Evolutionary conservation across 2,888 invertebrate genomes (phyloP), one percentile per base, ranked within the genome.

Genomic region (Antheraea assamensis): DNA sequence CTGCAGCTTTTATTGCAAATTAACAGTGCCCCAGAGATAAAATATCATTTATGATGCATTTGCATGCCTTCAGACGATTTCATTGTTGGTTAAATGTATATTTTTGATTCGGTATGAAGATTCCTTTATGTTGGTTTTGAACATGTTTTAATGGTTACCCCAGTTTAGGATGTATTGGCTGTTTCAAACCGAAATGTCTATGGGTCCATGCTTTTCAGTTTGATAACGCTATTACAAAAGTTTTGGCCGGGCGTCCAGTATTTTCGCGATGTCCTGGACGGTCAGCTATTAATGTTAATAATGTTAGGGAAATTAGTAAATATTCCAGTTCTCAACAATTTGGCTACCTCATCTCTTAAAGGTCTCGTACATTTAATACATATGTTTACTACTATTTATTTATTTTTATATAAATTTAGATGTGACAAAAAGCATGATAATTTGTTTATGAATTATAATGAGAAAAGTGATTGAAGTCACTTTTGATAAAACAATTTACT

Each of bases 1-100:
- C 80, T 87, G 85, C 80, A 81, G 76, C 74, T 79, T 76, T 73
- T 66, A 73, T 64, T 66, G 68, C 24, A 66, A 74, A 74, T 74
- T 74, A 74, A 71, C 71, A 74, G 55, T 71, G 71, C 70, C 70
- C 70, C 70, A n/a, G 70, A 42, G 70, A 70, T 58, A 70, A 70
- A 55, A 2, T 21, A n/a, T 70, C 52, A 64, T 55, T 64, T 70
- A 70, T 58, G 55, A 27, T 58, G 70, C 70, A 73, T 58, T 73
- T 70, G 70, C 35, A 42, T 58, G 55, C 24, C 58, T 30, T 21
- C 70, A 68, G 10, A 72, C 52, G 52, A 58, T 42, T 70, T 35
- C 35, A 35, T 52, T 70, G 58, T 61, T 58, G 13, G 24, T 24
- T 61, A 27, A n/a, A 3, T 7, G 13, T 21, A n/a, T 35, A 68